These are phyloP conservation scores for Spinus pinus DNA, from an alignment of 2,797 vertebrate genomes.

Conservation along the genomic window DNA sequence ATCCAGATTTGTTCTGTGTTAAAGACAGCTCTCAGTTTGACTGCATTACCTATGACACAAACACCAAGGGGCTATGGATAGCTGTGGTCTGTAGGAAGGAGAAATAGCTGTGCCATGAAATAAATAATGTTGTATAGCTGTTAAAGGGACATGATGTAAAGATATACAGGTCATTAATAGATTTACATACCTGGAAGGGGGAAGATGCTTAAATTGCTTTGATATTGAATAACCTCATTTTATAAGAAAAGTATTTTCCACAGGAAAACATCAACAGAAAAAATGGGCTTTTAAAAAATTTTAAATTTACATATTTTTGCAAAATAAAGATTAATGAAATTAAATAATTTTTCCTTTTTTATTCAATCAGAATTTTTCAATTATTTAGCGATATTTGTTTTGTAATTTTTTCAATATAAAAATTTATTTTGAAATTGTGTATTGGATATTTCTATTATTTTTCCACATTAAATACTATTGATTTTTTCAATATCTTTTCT, in stretches of 20 bases:
- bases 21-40: neutral
- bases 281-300: fast-evolving
- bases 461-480: neutral
- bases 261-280: neutral
- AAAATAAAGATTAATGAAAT: neutral
- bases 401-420: neutral
- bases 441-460: neutral
- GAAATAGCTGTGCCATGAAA: neutral
- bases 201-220: neutral
- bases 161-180: neutral
- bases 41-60: neutral
- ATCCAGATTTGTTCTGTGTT: neutral
- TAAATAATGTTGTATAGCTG: neutral
- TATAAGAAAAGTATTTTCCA: neutral
- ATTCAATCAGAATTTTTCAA: neutral
- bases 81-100: neutral
- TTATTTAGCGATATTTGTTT: neutral
- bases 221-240: neutral
- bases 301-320: neutral
- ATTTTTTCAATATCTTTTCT: neutral
- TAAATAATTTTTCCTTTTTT: neutral
- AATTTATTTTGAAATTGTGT: neutral
- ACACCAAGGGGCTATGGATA: neutral
- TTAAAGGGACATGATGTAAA: neutral
- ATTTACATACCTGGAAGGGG: neutral